phyloP scores from a whole-genome alignment of 2,797 vertebrate species.

The Valencia hispanica region DNA sequence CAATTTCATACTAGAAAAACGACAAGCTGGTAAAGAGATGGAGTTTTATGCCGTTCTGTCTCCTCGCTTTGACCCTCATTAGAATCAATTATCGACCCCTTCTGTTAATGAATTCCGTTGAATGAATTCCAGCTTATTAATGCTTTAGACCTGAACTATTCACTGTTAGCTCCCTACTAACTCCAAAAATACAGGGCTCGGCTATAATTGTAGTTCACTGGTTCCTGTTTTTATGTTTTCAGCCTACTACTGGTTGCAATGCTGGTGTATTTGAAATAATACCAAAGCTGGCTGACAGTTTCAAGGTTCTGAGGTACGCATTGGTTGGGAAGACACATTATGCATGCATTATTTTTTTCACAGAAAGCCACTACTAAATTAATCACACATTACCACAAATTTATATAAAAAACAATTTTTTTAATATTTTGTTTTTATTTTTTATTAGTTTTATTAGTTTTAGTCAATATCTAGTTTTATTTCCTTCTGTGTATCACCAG shows the following conservation, averaged over 20 bases:
- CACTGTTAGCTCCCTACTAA: constrained; percentile 62
- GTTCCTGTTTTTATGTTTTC: constrained; percentile 35
- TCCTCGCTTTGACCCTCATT: constrained; percentile 29
- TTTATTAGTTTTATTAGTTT: no score
- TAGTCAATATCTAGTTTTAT: no score
- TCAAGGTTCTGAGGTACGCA: constrained; percentile 63
- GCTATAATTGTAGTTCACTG: constrained; percentile 25
- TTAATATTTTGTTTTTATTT: no score
- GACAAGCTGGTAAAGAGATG: constrained; percentile 48
- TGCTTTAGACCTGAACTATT: constrained; percentile 39
- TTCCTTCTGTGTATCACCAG: no score
- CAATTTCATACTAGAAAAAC: no score
- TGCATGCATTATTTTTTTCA: constrained; percentile 43
- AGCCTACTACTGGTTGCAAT: constrained; percentile 39
- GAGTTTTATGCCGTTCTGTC: constrained; percentile 19
- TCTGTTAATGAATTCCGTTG: constrained; percentile 15
- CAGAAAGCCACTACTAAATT: constrained; percentile 47
- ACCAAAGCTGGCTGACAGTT: constrained; percentile 30
- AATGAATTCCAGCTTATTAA: constrained; percentile 17
- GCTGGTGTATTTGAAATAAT: constrained; percentile 66
- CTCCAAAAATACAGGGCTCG: constrained; percentile 46
- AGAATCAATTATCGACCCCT: constrained; percentile 46
- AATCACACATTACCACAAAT: constrained; percentile 26
- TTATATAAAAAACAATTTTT: no score
- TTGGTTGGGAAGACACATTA: constrained; percentile 69